Conservation (phyloP, 2,888 invertebrate genomes). For the Heliconius erato region DNA sequence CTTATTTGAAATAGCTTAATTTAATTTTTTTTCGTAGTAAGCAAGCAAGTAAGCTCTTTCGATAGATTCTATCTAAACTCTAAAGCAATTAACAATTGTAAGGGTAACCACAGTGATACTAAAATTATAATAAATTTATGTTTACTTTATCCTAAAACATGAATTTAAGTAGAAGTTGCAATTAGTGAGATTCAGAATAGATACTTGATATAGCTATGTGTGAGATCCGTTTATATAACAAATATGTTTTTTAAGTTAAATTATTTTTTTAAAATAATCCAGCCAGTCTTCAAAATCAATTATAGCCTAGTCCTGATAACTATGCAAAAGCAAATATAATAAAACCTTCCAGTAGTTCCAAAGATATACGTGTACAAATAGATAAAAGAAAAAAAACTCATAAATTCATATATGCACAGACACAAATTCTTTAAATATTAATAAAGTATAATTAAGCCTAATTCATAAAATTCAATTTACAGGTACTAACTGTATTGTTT, state of each 20-base stretch:
- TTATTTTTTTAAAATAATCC: too few relatives aligned
- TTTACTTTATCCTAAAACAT: not conserved
- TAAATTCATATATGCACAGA: not conserved
- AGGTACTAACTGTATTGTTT: not conserved
- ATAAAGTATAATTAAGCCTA: not conserved
- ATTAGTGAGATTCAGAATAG: too few relatives aligned
- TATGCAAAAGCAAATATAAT: too few relatives aligned
- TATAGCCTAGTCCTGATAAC: too few relatives aligned
- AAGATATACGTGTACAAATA: too few relatives aligned
- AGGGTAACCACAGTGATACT: not conserved
- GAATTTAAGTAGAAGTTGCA: not conserved
- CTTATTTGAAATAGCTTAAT: conserved; percentile 38
- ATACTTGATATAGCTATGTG: not conserved
- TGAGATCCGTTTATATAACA: not conserved
- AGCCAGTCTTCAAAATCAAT: too few relatives aligned
- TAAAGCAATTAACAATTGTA: not conserved
- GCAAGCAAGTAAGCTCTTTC: conserved; percentile 1
- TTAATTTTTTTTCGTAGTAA: conserved; percentile 31
- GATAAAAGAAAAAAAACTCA: too few relatives aligned
- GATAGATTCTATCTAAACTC: conserved; percentile 6
- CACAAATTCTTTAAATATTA: not conserved
- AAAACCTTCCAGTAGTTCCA: too few relatives aligned
- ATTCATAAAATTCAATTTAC: not conserved
- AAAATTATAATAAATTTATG: not conserved
- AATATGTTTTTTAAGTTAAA: not conserved